Percentiles rank a stretch among this genome's conserved stretches.
These are phyloP conservation scores for Psittacula echo DNA, from an alignment of 2,797 vertebrate genomes.

Conservation along the genomic window DNA sequence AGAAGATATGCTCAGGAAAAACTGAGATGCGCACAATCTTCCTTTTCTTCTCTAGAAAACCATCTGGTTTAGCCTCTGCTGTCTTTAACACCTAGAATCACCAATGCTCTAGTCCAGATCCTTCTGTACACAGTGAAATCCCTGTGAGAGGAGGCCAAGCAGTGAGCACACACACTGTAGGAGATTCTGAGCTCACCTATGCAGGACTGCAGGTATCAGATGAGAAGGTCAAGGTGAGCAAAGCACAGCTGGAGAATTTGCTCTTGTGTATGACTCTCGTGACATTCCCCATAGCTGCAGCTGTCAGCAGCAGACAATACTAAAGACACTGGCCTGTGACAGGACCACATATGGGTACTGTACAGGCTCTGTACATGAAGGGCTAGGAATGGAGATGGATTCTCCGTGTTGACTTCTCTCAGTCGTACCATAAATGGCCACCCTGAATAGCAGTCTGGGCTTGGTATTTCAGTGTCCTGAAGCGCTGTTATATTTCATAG, in stretches of 20 bases:
- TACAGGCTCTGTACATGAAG: neutral
- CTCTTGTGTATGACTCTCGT: neutral
- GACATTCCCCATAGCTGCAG: neutral
- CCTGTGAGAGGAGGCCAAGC: neutral
- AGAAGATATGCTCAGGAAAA: neutral
- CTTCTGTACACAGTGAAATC: neutral
- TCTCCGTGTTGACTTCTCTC: neutral
- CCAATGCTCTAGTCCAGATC: neutral
- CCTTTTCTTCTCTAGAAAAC: neutral
- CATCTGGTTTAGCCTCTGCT: neutral
- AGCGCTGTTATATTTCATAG: neutral
- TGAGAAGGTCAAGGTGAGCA: neutral
- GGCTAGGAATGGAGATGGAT: neutral
- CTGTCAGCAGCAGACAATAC: neutral
- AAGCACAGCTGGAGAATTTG: neutral
- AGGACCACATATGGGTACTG: neutral
- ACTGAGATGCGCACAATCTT: neutral
- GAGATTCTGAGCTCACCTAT: neutral
- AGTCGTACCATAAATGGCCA: neutral
- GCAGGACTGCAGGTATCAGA: neutral
- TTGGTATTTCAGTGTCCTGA: neutral
- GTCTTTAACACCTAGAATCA: neutral
- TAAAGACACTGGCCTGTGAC: neutral
- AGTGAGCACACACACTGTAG: rapidly evolving
- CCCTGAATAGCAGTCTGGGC: neutral